phyloP scores from a whole-genome alignment of 2,888 invertebrate genomes.

The Drosophila austrosaltans region DNA sequence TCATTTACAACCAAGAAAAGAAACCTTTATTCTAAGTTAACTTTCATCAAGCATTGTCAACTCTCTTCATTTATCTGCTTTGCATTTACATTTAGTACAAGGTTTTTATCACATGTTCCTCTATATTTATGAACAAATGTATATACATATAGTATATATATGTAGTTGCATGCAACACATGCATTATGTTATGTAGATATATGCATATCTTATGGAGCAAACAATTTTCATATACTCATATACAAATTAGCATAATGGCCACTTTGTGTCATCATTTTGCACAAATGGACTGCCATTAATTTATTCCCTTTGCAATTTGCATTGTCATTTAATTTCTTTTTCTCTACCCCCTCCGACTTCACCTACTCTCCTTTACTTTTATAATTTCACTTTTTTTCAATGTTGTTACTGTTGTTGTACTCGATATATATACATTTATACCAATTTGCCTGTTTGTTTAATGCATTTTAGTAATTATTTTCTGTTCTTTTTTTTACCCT shows the following conservation, averaged over 20 bases:
- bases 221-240: slow-evolving; percentile 36
- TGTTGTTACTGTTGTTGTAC: background rate
- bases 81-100: slow-evolving; percentile 14
- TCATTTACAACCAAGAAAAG: too few species aligned
- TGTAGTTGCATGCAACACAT: too few species aligned
- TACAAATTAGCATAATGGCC: slow-evolving; percentile 60
- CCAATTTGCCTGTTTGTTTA: slow-evolving; percentile 45
- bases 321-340: slow-evolving; percentile 62
- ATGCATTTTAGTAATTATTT: slow-evolving; percentile 76
- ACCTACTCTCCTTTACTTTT: slow-evolving; percentile 17
- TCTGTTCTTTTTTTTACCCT: slow-evolving; percentile 45
- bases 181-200: slow-evolving; percentile 7
- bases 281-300: slow-evolving; percentile 65
- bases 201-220: background rate
- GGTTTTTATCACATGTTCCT: slow-evolving; percentile 1
- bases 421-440: slow-evolving; percentile 7
- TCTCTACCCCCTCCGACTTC: slow-evolving; percentile 9
- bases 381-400: slow-evolving; percentile 9
- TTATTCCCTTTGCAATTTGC: slow-evolving; percentile 71
- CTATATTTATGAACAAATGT: background rate
- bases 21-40: too few species aligned
- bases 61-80: background rate
- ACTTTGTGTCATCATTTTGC: slow-evolving; percentile 49
- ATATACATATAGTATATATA: background rate
- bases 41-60: too few species aligned